Percentiles rank a stretch among this genome's conserved stretches.
Evolutionary conservation across 2,113 vertebrate genomes (phyloP).

Genomic region (Oreotrochilus melanogaster): DNA sequence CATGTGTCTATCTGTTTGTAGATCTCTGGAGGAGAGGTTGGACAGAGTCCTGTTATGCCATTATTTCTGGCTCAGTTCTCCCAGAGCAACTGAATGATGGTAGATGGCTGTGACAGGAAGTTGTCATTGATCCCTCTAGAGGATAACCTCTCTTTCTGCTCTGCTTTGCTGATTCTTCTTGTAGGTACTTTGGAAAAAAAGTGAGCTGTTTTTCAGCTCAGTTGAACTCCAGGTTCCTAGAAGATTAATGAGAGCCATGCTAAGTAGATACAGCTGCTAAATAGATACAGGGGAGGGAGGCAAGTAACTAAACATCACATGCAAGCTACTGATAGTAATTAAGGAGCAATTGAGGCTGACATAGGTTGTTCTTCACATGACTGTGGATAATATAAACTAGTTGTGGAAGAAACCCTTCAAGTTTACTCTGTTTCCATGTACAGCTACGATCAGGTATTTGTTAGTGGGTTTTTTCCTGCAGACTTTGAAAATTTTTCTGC

Average conservation of each 20-base stretch:
- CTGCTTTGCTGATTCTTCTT: neutral
- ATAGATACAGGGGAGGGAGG: neutral
- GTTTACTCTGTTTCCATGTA: neutral
- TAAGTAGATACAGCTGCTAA: slow-evolving; percentile 40
- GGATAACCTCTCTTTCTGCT: neutral
- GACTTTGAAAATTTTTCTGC: neutral
- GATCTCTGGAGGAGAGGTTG: slow-evolving; percentile 35
- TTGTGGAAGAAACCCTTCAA: neutral
- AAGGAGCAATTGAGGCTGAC: neutral
- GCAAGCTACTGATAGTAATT: neutral
- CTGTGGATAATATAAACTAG: neutral
- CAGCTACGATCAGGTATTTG: neutral
- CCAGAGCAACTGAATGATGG: neutral
- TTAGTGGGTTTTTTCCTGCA: neutral
- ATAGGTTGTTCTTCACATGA: neutral
- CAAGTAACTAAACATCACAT: neutral
- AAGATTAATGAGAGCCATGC: neutral
- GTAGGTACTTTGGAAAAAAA: neutral
- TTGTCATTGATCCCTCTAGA: neutral
- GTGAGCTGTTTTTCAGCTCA: neutral
- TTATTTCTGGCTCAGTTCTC: slow-evolving; percentile 5
- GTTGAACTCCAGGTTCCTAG: slow-evolving; percentile 18
- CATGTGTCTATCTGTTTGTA: slow-evolving; percentile 21
- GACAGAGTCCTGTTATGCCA: neutral
- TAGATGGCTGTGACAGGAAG: neutral